Evolutionary conservation across 2,888 invertebrate genomes (phyloP), one percentile per base, ranked within the genome.

Genomic region (Dorcus parallelipipedus): DNA sequence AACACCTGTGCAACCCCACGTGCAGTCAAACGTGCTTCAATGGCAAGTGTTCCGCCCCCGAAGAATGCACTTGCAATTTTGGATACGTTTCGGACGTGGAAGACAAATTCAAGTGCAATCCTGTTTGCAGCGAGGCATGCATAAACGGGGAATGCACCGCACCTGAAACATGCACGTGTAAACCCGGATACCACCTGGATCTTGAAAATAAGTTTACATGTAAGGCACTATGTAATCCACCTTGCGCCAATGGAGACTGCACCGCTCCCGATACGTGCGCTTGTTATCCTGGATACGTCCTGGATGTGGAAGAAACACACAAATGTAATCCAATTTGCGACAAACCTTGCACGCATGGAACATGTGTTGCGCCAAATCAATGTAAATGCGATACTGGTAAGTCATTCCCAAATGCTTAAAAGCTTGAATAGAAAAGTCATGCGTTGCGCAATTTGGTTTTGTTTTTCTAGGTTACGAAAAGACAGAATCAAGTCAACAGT

Each of bases 1-100:
- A 55, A 10, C 26, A 50, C 1, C 9, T 38, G 9, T 54, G 63
- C 38, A 43, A 59, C 53, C 64, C 65, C 10, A 2, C 7, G 10
- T 42, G 42, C 14, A 42, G 42, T 17, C 9, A 66, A 9, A 59
- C 63, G 56, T 83, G 83, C 26, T 74, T 75, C 2, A 67, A 78
- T 58, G 83, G 82, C 78, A 77, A 63, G 3, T 54, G 57, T 9
- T 47, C 55, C 9, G 60, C 64, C 20, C n/a, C 41, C 40, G 56
- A 61, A 14, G 56, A 48, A 47, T 58, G 52, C 56, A 59, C 42
- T 9, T 64, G 63, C 39, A 52, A 60, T 38, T 10, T 50, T 2
- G 66, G 66, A 9, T 59, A 43, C 3, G 48, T 47, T 0, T 33
- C 47, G 26, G 50, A 58, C 9, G 8, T 9, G n/a, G 39, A 1